These are phyloP conservation scores for Triops cancriformis DNA, from an alignment of 1,140 invertebrate species.

Conservation along the genomic window DNA sequence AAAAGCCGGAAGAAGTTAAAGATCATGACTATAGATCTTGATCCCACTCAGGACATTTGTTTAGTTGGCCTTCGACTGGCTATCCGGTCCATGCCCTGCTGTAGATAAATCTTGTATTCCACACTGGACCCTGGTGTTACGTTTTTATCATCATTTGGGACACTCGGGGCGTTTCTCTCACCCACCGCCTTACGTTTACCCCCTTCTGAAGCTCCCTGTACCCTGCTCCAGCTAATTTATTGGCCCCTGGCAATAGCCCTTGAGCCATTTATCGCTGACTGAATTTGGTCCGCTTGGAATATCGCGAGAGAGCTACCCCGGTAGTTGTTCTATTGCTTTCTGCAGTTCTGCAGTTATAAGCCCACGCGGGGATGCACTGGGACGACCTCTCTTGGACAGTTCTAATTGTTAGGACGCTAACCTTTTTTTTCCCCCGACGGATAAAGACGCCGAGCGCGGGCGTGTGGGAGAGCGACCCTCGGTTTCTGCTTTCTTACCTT, in stretches of 20 bases:
- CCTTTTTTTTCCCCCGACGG: no score
- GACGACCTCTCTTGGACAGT: background rate
- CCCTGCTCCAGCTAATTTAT: background rate
- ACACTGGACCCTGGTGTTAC: background rate
- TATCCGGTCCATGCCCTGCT: background rate
- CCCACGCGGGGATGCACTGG: background rate
- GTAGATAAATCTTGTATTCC: background rate
- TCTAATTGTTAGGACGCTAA: no score
- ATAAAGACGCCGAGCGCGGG: no score
- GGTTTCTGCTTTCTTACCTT: background rate
- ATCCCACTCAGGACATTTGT: background rate
- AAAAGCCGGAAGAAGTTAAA: background rate
- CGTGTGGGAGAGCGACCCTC: background rate
- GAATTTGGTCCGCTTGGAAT: background rate
- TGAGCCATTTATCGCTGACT: background rate
- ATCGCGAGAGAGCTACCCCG: background rate
- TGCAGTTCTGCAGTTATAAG: background rate
- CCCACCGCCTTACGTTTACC: background rate
- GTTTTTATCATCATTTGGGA: slow-evolving; percentile 8
- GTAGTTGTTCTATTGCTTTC: background rate
- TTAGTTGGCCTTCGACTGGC: background rate
- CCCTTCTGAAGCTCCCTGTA: background rate
- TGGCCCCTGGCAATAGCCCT: background rate
- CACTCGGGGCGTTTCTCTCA: background rate
- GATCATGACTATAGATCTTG: background rate